Evolutionary conservation across 2,797 vertebrate genomes (phyloP), one percentile per base, ranked within the genome.

Genomic region (Siniperca scherzeri): DNA sequence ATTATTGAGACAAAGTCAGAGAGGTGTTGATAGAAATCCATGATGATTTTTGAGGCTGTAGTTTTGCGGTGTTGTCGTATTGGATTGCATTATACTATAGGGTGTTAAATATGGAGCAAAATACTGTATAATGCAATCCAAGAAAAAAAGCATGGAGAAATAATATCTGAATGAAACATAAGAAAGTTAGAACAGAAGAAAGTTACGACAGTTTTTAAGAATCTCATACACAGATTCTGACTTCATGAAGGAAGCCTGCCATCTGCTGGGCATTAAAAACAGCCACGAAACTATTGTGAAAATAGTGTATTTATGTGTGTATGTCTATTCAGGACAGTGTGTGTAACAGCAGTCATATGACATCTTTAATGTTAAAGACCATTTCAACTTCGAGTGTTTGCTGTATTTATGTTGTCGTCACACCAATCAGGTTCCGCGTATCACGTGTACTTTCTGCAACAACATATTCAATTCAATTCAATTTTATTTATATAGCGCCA

Each of bases 191-290:
- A 3, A 30, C 53, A 42, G 16, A 42, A 64, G 19, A 40, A 21
- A 33, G 44, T n/a, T 42, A 5, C 30, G 13, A 7, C 5, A 5
- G 21, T 64, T 71, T 25, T 5, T 4, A n/a, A n/a, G 5, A 73
- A 36, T 21, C 11, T 48, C 22, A 36, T 0, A 36, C 9, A 17
- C 33, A 40, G 19, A 36, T 5, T 0, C 21, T 33, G 22, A 1
- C 30, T 69, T 65, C 42, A 57, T 71, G 60, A 71, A 67, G 71
- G 56, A 71, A 82, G 60, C 1, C 21, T 64, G 85, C 83, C 85
- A 70, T 27, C 85, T 87, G 72, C 83, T 85, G 88, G 83, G 2
- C 62, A 22, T 14, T 38, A 5, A n/a, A 1, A 7, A 33, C 4
- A 64, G 0, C 3, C 3, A 33, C 38, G 2, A 9, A 4, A 14